Conservation (phyloP, 2,797 vertebrate genomes). For the Picus viridis region DNA sequence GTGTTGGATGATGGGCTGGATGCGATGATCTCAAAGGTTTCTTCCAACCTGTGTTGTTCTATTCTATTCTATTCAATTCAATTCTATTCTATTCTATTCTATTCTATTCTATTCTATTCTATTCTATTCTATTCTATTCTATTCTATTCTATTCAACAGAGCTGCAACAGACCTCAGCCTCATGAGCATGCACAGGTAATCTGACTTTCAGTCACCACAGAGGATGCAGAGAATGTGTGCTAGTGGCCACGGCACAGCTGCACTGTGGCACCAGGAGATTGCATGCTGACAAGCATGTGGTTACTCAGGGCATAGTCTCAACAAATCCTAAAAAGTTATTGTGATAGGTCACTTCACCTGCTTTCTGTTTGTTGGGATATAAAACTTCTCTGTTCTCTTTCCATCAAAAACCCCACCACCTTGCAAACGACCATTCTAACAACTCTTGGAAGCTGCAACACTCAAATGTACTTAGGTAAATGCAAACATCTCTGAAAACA, state of each 20-base stretch:
- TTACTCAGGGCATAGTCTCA: neutral
- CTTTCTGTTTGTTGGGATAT: neutral
- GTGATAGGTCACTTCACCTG: neutral
- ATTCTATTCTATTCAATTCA: too few species aligned
- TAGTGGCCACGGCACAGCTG: fast-evolving
- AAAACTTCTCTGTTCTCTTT: neutral
- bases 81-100: too few species aligned
- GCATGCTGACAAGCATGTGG: fast-evolving
- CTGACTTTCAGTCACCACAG: neutral
- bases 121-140: too few species aligned
- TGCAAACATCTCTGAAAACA: neutral
- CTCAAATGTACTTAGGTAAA: neutral
- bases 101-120: too few species aligned
- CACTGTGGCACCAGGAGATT: neutral
- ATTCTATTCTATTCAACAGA: neutral
- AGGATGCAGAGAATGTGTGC: neutral
- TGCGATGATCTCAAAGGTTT: too few species aligned
- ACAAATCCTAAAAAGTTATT: neutral
- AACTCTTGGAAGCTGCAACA: neutral
- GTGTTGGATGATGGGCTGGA: too few species aligned
- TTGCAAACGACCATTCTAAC: neutral
- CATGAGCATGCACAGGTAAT: fast-evolving
- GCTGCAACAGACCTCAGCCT: neutral
- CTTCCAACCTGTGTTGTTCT: too few species aligned
- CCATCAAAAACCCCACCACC: neutral